Evolutionary conservation across 2,113 vertebrate species (phyloP).

Genomic region (Carassius gibelio): DNA sequence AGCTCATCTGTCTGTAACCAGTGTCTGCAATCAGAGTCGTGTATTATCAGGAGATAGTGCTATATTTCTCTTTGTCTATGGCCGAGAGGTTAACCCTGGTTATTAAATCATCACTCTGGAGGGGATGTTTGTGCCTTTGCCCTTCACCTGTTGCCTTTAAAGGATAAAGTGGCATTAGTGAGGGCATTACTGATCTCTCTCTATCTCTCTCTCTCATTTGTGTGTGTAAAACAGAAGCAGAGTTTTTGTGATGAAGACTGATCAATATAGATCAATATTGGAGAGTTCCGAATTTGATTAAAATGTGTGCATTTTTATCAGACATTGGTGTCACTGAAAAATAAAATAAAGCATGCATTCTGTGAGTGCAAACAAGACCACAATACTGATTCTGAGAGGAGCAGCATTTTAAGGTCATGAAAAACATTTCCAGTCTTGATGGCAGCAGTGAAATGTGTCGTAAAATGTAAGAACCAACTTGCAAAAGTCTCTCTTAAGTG

Average conservation of each 20-base stretch:
- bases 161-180: constrained; percentile 53
- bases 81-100: constrained; percentile 24
- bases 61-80: constrained; percentile 1
- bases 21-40: neutral
- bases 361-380: neutral
- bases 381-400: too few species aligned
- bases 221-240: neutral
- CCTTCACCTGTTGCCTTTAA: constrained; percentile 40
- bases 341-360: neutral
- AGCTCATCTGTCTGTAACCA: neutral
- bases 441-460: neutral
- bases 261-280: too few species aligned
- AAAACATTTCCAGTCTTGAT: neutral
- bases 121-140: constrained; percentile 34
- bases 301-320: neutral
- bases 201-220: too few species aligned
- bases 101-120: constrained; percentile 49
- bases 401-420: neutral
- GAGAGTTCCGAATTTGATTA: neutral
- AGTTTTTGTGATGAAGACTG: neutral
- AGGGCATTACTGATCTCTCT: neutral
- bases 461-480: constrained; percentile 41
- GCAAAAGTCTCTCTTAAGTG: constrained; percentile 26
- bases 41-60: constrained; percentile 35
- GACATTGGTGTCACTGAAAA: neutral